Conservation (phyloP, 1,140 invertebrate genomes). For the Danaus melanippus region DNA sequence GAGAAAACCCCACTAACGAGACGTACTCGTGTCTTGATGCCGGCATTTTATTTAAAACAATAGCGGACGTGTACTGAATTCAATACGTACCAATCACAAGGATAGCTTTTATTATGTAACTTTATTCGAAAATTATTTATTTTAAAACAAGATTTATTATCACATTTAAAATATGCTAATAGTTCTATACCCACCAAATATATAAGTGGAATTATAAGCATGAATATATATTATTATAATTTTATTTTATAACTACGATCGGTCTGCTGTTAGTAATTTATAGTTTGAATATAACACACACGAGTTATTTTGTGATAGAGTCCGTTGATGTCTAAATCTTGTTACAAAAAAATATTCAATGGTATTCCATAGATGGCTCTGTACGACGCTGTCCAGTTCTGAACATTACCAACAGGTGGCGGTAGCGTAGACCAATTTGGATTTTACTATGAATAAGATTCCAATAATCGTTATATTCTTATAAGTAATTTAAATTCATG, state of each 20-base stretch:
- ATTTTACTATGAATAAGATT: neutral
- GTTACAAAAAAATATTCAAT: slow-evolving; percentile 1
- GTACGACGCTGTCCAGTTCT: slow-evolving; percentile 26
- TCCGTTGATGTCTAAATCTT: slow-evolving; percentile 7
- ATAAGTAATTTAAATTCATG: too few species aligned
- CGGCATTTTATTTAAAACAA: slow-evolving; percentile 47
- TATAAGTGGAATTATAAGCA: too few species aligned
- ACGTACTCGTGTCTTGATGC: slow-evolving; percentile 30
- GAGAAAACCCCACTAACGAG: slow-evolving; percentile 32
- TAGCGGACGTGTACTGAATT: slow-evolving; percentile 40
- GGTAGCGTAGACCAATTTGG: slow-evolving; percentile 8
- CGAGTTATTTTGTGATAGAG: slow-evolving; percentile 1
- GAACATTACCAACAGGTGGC: slow-evolving; percentile 30
- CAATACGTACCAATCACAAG: too few species aligned
- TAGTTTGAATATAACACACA: slow-evolving; percentile 11
- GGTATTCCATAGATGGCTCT: slow-evolving; percentile 36
- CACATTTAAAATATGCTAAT: too few species aligned
- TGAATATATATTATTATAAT: too few species aligned
- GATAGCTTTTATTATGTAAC: too few species aligned
- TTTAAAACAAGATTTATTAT: too few species aligned
- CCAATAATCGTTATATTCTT: too few species aligned
- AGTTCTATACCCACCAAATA: too few species aligned
- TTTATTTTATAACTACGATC: too few species aligned
- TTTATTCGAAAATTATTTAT: too few species aligned
- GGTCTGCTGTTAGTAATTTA: too few species aligned